phyloP scores from a whole-genome alignment of 2,113 vertebrate species.

The Misgurnus mizolepis region DNA sequence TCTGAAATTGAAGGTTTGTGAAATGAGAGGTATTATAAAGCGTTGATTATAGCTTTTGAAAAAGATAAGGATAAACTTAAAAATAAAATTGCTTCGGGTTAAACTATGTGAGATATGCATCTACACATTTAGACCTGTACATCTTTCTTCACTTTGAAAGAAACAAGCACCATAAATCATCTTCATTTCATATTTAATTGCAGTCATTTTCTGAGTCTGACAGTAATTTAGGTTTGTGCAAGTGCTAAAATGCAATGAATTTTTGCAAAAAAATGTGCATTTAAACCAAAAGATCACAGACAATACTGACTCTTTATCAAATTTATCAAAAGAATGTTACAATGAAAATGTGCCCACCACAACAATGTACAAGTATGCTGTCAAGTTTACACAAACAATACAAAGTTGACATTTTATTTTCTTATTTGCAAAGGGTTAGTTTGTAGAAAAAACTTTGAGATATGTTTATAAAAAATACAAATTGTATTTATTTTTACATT shows the following conservation, averaged over 20 bases:
- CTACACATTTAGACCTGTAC: slow-evolving; percentile 2
- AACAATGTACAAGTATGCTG: neutral
- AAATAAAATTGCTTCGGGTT: neutral
- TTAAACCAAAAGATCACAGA: slow-evolving; percentile 1
- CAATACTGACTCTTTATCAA: neutral
- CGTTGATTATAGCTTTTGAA: slow-evolving; percentile 16
- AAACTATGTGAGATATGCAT: slow-evolving; percentile 3
- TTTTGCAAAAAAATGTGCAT: neutral
- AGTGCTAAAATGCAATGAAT: slow-evolving; percentile 7
- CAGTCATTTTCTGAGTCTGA: neutral
- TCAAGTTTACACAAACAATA: neutral
- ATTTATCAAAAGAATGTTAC: neutral
- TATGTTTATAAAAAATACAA: slow-evolving; percentile 28
- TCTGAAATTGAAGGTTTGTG: slow-evolving; percentile 25
- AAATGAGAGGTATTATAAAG: neutral
- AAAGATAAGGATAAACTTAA: neutral
- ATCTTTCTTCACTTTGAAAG: neutral
- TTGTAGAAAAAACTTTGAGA: slow-evolving; percentile 23
- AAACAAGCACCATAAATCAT: slow-evolving; percentile 10
- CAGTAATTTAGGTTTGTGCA: neutral
- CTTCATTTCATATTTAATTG: slow-evolving; percentile 29
- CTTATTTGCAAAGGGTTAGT: neutral
- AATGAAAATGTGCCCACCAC: neutral
- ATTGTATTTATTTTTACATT: slow-evolving; percentile 26
- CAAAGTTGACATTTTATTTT: neutral